phyloP scores from a whole-genome alignment of 2,797 vertebrate species.

The Dromococcyx pavoninus region DNA sequence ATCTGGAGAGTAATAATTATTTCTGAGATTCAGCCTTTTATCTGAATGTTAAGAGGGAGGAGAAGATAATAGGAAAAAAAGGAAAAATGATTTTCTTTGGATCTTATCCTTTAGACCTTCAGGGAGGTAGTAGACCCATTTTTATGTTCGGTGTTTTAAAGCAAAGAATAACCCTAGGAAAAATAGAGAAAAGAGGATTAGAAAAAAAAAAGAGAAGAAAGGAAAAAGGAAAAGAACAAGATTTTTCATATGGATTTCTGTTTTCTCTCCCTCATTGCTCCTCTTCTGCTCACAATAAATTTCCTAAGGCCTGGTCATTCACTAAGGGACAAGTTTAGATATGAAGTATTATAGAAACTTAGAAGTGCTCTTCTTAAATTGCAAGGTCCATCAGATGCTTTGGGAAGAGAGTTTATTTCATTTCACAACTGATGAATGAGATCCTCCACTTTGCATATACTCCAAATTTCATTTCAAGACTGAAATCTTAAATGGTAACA shows the following conservation, averaged over 20 bases:
- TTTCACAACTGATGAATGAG: background rate
- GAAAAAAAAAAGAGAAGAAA: background rate
- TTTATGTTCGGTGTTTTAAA: background rate
- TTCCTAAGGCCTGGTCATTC: background rate
- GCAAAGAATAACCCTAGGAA: background rate
- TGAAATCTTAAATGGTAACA: background rate
- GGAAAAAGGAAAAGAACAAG: background rate
- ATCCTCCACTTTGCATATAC: background rate
- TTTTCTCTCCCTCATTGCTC: background rate
- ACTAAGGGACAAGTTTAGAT: background rate
- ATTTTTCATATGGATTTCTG: background rate
- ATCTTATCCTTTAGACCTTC: constrained; percentile 22
- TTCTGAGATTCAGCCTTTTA: background rate
- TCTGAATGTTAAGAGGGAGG: background rate
- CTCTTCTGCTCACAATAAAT: background rate
- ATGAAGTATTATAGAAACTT: background rate
- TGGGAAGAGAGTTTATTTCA: background rate
- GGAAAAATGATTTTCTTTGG: background rate
- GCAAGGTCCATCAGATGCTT: background rate
- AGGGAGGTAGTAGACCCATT: background rate
- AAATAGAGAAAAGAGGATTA: background rate
- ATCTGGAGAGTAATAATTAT: constrained; percentile 22
- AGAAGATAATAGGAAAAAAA: background rate
- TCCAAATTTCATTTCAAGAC: background rate
- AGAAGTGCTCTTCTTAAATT: background rate